Percentiles rank a stretch among this genome's conserved stretches.
Conservation (phyloP, 2,888 invertebrate genomes). For the Lycia hirtaria region DNA sequence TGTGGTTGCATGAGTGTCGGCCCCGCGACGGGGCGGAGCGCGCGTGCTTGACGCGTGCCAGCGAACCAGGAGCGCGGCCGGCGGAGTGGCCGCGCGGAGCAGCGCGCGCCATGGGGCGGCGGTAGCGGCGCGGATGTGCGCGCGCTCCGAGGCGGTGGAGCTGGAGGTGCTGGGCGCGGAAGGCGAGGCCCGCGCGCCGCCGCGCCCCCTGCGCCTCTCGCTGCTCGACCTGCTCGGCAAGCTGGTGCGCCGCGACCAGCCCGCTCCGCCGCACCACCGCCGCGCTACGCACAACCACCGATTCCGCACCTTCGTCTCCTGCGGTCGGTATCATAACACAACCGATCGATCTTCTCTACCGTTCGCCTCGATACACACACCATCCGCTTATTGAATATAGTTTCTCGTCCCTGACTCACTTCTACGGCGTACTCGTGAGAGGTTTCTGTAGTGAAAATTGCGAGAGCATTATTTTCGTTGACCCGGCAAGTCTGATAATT, state of each 20-base stretch:
- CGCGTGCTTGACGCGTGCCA: slow-evolving; percentile 61
- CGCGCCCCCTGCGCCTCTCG: slow-evolving; percentile 89
- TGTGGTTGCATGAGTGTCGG: slow-evolving; percentile 48
- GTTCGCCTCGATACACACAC: slow-evolving; percentile 9
- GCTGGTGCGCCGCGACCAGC: slow-evolving; percentile 83
- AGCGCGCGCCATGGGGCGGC: slow-evolving; percentile 89
- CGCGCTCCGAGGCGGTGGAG: slow-evolving; percentile 91
- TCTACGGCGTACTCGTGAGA: slow-evolving; percentile 31
- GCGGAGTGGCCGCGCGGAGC: slow-evolving; percentile 63
- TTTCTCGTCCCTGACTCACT: slow-evolving; percentile 30
- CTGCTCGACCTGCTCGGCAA: slow-evolving; percentile 88
- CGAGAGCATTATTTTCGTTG: slow-evolving; percentile 29
- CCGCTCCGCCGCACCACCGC: slow-evolving; percentile 72
- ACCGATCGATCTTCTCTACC: slow-evolving; percentile 13
- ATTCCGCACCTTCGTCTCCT: slow-evolving; percentile 81
- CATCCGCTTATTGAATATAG: slow-evolving; percentile 43
- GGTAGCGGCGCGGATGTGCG: slow-evolving; percentile 91
- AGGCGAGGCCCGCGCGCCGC: slow-evolving; percentile 90
- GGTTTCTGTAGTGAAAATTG: slow-evolving; percentile 20
- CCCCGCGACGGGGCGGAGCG: slow-evolving; percentile 66
- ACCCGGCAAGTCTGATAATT: slow-evolving; percentile 32
- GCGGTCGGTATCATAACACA: slow-evolving; percentile 69
- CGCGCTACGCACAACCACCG: slow-evolving; percentile 84
- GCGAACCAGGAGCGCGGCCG: slow-evolving; percentile 48
- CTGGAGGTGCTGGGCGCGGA: slow-evolving; percentile 92